phyloP scores from a whole-genome alignment of 2,113 vertebrate species.

The Ibidorhyncha struthersii region DNA sequence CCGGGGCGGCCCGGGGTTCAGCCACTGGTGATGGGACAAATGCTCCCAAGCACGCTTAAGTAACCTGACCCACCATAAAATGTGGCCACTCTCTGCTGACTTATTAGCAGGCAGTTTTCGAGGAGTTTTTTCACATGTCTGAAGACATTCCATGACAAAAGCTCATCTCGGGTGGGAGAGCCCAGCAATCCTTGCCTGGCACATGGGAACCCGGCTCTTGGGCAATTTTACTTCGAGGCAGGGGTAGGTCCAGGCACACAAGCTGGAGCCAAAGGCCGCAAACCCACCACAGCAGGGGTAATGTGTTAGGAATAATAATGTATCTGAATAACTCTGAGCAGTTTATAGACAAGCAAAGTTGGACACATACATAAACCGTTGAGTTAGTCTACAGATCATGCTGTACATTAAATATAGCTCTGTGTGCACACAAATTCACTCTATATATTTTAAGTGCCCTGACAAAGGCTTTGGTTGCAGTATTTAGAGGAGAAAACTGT shows the following conservation, averaged over 20 bases:
- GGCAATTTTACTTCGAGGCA: neutral
- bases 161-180: neutral
- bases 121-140: neutral
- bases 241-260: neutral
- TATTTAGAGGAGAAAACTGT: slow-evolving; percentile 33
- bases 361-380: neutral
- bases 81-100: neutral
- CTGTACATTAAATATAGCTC: neutral
- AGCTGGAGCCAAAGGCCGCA: neutral
- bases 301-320: neutral
- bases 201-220: neutral
- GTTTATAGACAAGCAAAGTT: neutral
- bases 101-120: neutral
- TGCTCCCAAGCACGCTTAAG: neutral
- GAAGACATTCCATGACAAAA: neutral
- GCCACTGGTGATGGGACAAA: neutral
- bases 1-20: neutral
- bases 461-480: slow-evolving; percentile 9
- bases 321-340: neutral
- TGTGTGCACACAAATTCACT: neutral
- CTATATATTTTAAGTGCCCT: neutral
- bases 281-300: neutral
- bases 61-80: neutral
- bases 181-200: neutral
- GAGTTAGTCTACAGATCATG: neutral